These are phyloP conservation scores for Botrylloides violaceus DNA, from an alignment of 23 tunicate genomes.

Conservation along the genomic window DNA sequence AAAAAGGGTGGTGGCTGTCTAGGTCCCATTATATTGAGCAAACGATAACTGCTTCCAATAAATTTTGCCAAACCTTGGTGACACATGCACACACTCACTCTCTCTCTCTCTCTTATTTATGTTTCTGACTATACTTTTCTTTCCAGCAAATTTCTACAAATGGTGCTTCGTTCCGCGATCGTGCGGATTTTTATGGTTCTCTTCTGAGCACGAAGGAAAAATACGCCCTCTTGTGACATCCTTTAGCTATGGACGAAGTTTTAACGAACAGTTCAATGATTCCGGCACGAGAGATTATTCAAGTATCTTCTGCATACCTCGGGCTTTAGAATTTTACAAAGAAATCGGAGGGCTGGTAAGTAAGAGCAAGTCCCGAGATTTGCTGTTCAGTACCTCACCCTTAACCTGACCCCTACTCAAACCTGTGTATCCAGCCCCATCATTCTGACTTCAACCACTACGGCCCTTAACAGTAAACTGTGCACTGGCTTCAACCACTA, in stretches of 20 bases:
- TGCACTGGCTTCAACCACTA: too few relatives aligned
- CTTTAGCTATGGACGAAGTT: background rate
- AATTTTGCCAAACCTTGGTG: too few relatives aligned
- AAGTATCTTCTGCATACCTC: conserved; percentile 30
- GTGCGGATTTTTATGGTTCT: conserved; percentile 63
- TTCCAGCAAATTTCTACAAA: conserved; percentile 74
- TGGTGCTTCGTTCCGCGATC: conserved; percentile 58
- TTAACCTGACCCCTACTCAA: too few relatives aligned
- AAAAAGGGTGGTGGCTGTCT: too few relatives aligned
- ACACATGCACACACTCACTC: background rate
- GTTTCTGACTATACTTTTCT: background rate
- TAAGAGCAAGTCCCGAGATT: too few relatives aligned
- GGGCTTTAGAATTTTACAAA: conserved; percentile 34
- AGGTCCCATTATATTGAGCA: too few relatives aligned
- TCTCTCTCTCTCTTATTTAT: background rate
- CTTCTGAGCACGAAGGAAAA: conserved; percentile 26
- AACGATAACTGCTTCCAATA: too few relatives aligned
- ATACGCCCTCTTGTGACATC: conserved; percentile 53
- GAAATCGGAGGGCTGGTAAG: conserved; percentile 58
- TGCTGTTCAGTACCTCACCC: too few relatives aligned
- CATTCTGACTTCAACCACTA: too few relatives aligned
- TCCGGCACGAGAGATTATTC: conserved; percentile 59
- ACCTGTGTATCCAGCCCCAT: too few relatives aligned
- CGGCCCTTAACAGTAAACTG: too few relatives aligned
- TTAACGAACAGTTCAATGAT: conserved; percentile 35